Evolutionary conservation across 2,113 vertebrate genomes (phyloP).

Genomic region (Actenoides hombroni): DNA sequence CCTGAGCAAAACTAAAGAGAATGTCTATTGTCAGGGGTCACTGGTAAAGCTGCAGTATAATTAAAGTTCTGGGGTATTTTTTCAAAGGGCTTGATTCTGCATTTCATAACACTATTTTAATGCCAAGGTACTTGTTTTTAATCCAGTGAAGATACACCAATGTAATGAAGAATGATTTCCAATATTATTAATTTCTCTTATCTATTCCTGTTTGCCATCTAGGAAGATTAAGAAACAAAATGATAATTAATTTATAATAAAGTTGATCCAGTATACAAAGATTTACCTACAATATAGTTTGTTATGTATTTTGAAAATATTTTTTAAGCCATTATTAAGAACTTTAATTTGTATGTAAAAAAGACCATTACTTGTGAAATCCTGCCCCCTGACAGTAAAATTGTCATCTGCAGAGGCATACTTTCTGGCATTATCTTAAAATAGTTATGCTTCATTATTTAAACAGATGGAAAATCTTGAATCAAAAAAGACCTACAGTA

Average conservation of each 20-base stretch:
- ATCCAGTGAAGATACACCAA: not conserved
- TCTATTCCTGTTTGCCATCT: slow-evolving; percentile 28
- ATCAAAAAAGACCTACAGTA: not conserved
- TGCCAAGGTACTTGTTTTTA: slow-evolving; percentile 30
- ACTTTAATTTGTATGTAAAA: not conserved
- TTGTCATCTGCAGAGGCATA: not conserved
- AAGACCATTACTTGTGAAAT: not conserved
- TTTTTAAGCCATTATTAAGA: not conserved
- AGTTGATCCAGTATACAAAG: not conserved
- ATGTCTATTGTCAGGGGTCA: not conserved
- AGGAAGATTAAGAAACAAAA: slow-evolving; percentile 55
- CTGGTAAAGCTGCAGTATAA: slow-evolving; percentile 19
- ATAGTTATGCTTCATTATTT: not conserved
- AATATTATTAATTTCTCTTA: slow-evolving; percentile 55
- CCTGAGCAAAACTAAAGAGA: not conserved
- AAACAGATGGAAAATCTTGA: not conserved
- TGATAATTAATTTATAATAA: slow-evolving; percentile 56
- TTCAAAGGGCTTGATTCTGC: not conserved
- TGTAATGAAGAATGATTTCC: slow-evolving; percentile 21
- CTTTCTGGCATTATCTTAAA: not conserved
- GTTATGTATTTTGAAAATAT: slow-evolving; percentile 39
- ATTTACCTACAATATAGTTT: not conserved
- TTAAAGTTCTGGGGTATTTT: slow-evolving; percentile 17
- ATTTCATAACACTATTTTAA: slow-evolving; percentile 15
- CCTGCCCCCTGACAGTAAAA: not conserved